Base-by-base conservation (phyloP, 2,113 vertebrate genomes). In the Strigops habroptila region DNA sequence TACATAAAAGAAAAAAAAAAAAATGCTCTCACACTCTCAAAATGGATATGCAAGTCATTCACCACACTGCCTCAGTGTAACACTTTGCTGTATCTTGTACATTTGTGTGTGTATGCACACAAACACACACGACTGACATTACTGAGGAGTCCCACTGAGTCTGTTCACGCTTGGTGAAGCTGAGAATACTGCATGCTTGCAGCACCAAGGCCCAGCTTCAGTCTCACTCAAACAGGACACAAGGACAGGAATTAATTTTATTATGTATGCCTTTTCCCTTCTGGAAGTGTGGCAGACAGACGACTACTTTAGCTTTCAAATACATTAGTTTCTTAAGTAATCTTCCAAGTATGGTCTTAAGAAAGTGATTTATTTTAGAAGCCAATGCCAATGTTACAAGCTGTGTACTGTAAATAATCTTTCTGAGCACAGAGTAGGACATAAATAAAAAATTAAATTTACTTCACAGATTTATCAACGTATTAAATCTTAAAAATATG, bases 71-170 rank as follows among this genome's bases (percentile, higher is more conserved):
- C 12, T 14, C 37, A 28, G 12, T 19, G 3, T 7, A 43, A 55
- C 16, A 23, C 33, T 57, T 19, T 1, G 16, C 19, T 39, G 0
- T 11, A 30, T 30, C 13, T 55, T 33, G 16, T 30, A 44, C 27
- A 3, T 25, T 9, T 2, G 4, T 31, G 9, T 27, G 6, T 15
- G 14, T 17, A 11, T 6, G 39, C 18, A 43, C 21, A 35, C 21
- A 52, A 18, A 43, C 12, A 27, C 4, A 14, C 5, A 14, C 0
- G 1, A n/a, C 15, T 48, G 53, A 24, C 2, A 0, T 19, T 51
- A 55, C 33, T 11, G 7, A 53, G 18, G 31, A 18, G 41, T n/a
- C 53, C 43, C 19, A 27, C 10, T 4, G 3, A 41, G 15, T 23
- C 31, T 14, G 24, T 10, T 51, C 27, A 44, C 0, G 0, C 53